Evolutionary conservation across 1,140 invertebrate genomes (phyloP).

Genomic region (Drosophila yakuba): DNA sequence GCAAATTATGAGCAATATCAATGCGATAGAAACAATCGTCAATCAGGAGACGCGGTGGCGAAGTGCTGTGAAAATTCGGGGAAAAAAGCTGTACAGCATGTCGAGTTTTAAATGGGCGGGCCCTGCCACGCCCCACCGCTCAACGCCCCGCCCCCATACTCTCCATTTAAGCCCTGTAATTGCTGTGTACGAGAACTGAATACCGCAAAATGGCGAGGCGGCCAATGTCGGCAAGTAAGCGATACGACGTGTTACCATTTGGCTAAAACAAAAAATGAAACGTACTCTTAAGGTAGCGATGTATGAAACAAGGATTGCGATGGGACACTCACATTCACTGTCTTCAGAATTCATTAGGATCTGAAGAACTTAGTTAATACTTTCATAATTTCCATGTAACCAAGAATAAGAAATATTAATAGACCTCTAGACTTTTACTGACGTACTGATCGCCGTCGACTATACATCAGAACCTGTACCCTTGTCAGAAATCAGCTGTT

Average conservation of each 20-base stretch:
- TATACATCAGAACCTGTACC: slow-evolving; percentile 26
- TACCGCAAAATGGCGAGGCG: slow-evolving; percentile 52
- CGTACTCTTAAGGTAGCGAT: background rate
- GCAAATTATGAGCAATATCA: slow-evolving; percentile 53
- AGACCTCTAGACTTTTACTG: background rate
- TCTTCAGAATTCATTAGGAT: no score
- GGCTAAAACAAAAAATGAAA: slow-evolving; percentile 21
- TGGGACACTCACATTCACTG: slow-evolving; percentile 27
- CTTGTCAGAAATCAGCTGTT: slow-evolving; percentile 18
- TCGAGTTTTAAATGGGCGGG: slow-evolving; percentile 47
- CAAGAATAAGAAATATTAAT: background rate
- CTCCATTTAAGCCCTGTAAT: slow-evolving; percentile 53
- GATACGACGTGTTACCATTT: slow-evolving; percentile 45
- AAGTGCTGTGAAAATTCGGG: slow-evolving; percentile 10
- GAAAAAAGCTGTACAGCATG: slow-evolving; percentile 61
- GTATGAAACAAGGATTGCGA: slow-evolving; percentile 9
- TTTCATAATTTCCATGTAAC: no score
- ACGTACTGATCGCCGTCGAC: slow-evolving; percentile 7
- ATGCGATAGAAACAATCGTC: slow-evolving; percentile 40
- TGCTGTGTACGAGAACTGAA: slow-evolving; percentile 48
- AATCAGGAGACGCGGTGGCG: slow-evolving; percentile 33
- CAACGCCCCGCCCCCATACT: slow-evolving; percentile 23
- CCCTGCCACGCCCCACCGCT: slow-evolving; percentile 33
- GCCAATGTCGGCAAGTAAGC: slow-evolving; percentile 36
- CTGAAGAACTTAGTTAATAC: no score